A percentile compares a stretch with the other conserved stretches of the same genome.
Evolutionary conservation across 1,140 invertebrate genomes (phyloP).

Genomic region (Panulirus ornatus): DNA sequence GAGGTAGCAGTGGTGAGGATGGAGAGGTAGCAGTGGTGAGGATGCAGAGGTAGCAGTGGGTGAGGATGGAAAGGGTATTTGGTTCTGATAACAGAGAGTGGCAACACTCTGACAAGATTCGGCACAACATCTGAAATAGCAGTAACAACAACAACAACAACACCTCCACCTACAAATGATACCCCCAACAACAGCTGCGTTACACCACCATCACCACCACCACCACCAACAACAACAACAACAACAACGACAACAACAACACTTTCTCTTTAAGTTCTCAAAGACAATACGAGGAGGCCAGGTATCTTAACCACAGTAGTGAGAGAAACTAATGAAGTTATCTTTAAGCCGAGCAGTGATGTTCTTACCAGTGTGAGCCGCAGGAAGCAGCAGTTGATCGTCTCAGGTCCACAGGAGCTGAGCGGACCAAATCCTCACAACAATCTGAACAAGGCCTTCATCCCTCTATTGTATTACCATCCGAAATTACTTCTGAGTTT

Average conservation of each 20-base stretch:
- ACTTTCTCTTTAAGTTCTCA: neutral
- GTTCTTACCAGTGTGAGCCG: neutral
- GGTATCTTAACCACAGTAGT: too few species aligned
- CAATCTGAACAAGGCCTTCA: constrained; percentile 49
- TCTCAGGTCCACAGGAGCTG: neutral
- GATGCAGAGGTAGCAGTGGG: too few species aligned
- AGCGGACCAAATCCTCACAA: constrained; percentile 25
- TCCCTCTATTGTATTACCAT: constrained; percentile 69
- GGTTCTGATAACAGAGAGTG: too few species aligned
- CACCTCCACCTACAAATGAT: neutral
- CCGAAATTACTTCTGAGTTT: constrained; percentile 70
- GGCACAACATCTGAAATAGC: too few species aligned
- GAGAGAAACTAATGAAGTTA: neutral
- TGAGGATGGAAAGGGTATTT: too few species aligned
- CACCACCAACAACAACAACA: neutral
- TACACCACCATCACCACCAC: neutral
- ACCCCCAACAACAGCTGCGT: too few species aligned
- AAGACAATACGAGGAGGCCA: too few species aligned
- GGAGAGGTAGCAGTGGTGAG: too few species aligned
- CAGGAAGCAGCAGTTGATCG: neutral
- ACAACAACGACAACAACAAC: neutral
- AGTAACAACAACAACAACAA: neutral
- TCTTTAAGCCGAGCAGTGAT: neutral
- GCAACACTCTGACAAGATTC: too few species aligned
- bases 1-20: too few species aligned